Conservation (phyloP, 2,113 vertebrate species). For the Spea bombifrons region DNA sequence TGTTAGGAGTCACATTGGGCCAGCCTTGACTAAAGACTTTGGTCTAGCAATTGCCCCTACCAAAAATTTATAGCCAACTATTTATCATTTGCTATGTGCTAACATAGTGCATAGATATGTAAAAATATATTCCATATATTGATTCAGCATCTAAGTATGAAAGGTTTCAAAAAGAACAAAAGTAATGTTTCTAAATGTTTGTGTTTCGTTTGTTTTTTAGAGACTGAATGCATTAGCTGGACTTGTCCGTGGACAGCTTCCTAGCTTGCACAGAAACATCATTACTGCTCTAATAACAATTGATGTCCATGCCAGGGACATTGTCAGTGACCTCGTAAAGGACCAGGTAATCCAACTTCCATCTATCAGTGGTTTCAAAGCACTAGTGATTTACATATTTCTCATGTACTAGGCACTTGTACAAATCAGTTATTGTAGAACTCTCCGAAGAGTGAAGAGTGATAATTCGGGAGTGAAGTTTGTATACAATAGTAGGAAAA, state of each 20-base stretch:
- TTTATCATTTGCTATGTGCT: not conserved
- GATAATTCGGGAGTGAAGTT: too few species aligned
- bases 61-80: not conserved
- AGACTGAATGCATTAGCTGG: constrained; percentile 76
- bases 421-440: too few species aligned
- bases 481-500: too few species aligned
- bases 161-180: too few species aligned
- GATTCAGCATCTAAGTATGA: too few species aligned
- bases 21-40: too few species aligned
- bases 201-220: constrained; percentile 55
- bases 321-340: constrained; percentile 72
- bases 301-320: constrained; percentile 79
- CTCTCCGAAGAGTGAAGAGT: too few species aligned
- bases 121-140: too few species aligned
- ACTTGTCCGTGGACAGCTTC: constrained; percentile 71
- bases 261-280: constrained; percentile 75
- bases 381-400: too few species aligned
- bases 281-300: constrained; percentile 78
- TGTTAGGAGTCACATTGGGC: too few species aligned
- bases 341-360: constrained; percentile 62
- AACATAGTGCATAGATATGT: too few species aligned
- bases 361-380: not conserved
- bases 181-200: not conserved
- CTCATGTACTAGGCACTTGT: too few species aligned
- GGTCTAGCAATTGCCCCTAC: not conserved